These are phyloP conservation scores for Druon quercuslanigerum DNA, from an alignment of 1,140 invertebrate species.

Conservation along the genomic window DNA sequence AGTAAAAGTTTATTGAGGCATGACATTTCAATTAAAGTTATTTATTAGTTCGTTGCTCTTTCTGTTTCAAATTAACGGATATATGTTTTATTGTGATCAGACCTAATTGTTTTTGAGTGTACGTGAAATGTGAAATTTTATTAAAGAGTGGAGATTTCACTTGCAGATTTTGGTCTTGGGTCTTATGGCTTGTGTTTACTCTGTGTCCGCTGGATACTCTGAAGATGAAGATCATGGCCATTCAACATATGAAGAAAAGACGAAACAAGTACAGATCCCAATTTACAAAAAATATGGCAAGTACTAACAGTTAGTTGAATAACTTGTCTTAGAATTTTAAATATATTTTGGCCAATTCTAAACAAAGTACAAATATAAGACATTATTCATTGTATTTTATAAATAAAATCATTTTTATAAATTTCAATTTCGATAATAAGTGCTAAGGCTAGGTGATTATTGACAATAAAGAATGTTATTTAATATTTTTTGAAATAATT, in stretches of 20 bases:
- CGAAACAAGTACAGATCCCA: conserved; percentile 82
- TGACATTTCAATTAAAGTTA: neutral
- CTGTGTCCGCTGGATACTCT: conserved; percentile 52
- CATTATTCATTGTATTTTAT: too few relatives aligned
- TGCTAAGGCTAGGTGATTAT: too few relatives aligned
- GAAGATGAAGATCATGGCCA: conserved; percentile 56
- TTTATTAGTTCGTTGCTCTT: conserved; percentile 8
- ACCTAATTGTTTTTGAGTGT: conserved; percentile 7
- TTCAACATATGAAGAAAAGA: conserved; percentile 69
- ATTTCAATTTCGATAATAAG: too few relatives aligned
- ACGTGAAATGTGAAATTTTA: neutral
- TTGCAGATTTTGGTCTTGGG: conserved; percentile 60
- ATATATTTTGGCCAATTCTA: too few relatives aligned
- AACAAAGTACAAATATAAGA: too few relatives aligned
- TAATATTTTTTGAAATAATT: neutral
- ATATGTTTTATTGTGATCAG: neutral
- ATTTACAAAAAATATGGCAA: conserved; percentile 83
- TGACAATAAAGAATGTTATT: too few relatives aligned
- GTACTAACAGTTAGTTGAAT: neutral
- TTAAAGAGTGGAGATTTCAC: conserved; percentile 15
- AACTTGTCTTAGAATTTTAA: too few relatives aligned
- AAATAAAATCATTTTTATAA: too few relatives aligned
- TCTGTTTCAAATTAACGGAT: neutral
- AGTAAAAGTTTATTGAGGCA: conserved; percentile 4
- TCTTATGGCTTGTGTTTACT: conserved; percentile 41